These are phyloP conservation scores for Zaprionus ghesquierei DNA, from an alignment of 1,140 invertebrate genomes.

Conservation along the genomic window DNA sequence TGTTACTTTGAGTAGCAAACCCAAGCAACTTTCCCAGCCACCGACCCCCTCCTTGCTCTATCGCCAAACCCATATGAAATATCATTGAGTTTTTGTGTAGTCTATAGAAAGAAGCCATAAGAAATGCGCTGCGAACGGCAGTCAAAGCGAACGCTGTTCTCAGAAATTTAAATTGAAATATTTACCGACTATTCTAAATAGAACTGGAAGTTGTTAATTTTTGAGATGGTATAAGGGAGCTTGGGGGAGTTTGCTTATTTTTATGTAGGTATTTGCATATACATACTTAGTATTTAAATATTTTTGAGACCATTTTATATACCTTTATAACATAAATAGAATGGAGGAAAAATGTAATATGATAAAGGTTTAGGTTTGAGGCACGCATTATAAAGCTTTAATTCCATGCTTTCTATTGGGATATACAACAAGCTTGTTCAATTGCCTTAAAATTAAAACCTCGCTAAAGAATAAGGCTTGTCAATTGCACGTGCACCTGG, in stretches of 20 bases:
- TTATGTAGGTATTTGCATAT: not conserved
- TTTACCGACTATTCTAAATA: not conserved
- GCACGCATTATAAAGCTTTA: too few relatives aligned
- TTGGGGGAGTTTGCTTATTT: not conserved
- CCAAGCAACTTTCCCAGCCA: not conserved
- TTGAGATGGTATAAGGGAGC: not conserved
- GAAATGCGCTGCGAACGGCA: not conserved
- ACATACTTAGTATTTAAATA: not conserved
- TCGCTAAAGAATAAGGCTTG: too few relatives aligned
- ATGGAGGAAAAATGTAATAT: too few relatives aligned
- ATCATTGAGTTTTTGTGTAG: constrained; percentile 18
- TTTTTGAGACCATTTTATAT: not conserved
- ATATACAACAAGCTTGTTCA: too few relatives aligned
- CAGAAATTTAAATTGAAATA: not conserved
- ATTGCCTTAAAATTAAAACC: too few relatives aligned
- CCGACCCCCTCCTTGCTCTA: not conserved
- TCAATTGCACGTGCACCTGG: too few relatives aligned
- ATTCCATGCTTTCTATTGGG: too few relatives aligned
- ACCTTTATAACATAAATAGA: not conserved
- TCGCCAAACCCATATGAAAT: constrained; percentile 9
- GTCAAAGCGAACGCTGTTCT: constrained; percentile 12
- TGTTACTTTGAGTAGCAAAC: constrained; percentile 4
- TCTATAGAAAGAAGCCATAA: not conserved
- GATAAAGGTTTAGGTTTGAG: too few relatives aligned
- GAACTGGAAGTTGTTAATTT: not conserved